Evolutionary conservation across 53 echinoderm and acorn worm species (phyloP).

Genomic region (Stichopus horrens): DNA sequence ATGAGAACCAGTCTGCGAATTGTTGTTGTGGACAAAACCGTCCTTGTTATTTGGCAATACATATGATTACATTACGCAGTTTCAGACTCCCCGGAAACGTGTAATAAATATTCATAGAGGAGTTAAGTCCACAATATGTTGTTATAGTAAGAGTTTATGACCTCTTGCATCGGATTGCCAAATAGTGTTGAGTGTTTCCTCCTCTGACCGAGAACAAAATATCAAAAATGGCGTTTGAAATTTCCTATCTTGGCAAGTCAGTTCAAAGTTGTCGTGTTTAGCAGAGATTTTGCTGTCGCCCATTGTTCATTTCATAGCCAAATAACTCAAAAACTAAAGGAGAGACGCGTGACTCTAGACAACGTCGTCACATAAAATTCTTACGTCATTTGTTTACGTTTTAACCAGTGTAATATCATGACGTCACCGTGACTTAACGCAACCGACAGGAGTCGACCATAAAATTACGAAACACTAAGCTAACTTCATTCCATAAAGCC

Average conservation of each 20-base stretch:
- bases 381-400: conserved; percentile 6
- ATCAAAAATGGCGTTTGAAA: conserved; percentile 1
- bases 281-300: too few relatives aligned
- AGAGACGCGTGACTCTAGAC: too few relatives aligned
- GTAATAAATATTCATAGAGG: not conserved
- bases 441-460: too few relatives aligned
- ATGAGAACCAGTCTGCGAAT: not conserved
- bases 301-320: too few relatives aligned
- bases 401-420: not conserved
- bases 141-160: not conserved
- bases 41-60: not conserved
- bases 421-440: not conserved
- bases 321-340: too few relatives aligned
- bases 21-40: not conserved
- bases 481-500: too few relatives aligned
- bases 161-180: not conserved
- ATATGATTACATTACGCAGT: not conserved
- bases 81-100: not conserved
- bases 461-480: too few relatives aligned
- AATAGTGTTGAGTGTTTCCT: not conserved
- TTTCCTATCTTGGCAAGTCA: not conserved
- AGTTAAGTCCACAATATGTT: not conserved
- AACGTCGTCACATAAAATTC: not conserved
- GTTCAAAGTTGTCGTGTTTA: too few relatives aligned
- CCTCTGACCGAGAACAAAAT: conserved; percentile 3